A percentile compares a stretch with the other conserved stretches of the same genome.
These are phyloP conservation scores for Dermatophagoides farinae DNA, from an alignment of 1,140 invertebrate species.

Conservation along the genomic window DNA sequence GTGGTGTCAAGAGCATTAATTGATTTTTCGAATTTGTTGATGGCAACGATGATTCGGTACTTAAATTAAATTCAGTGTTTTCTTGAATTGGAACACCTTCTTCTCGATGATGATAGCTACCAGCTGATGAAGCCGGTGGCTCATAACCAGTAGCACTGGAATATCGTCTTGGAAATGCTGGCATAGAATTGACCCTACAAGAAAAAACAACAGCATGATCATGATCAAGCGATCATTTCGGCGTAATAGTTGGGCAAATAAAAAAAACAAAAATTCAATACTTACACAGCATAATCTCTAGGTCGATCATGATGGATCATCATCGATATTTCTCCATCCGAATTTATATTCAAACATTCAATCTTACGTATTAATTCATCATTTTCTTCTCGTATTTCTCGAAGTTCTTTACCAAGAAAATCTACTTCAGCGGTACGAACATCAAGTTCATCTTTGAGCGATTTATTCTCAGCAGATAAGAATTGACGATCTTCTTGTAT, in stretches of 20 bases:
- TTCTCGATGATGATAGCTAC: background rate
- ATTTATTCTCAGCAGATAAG: background rate
- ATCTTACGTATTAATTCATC: background rate
- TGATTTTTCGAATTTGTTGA: no score
- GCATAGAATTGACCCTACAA: slow-evolving; percentile 2
- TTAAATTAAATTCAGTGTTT: background rate
- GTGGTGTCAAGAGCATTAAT: no score
- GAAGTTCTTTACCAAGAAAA: background rate
- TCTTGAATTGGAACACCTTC: background rate
- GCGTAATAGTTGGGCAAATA: background rate
- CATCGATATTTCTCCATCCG: background rate
- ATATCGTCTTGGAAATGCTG: slow-evolving; percentile 3
- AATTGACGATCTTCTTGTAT: slow-evolving; percentile 1
- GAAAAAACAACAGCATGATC: background rate
- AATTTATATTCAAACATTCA: background rate
- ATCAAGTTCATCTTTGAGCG: slow-evolving; percentile 6
- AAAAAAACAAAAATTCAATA: background rate
- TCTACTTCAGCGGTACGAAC: background rate
- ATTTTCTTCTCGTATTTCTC: background rate
- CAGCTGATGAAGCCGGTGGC: background rate
- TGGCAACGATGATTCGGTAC: background rate
- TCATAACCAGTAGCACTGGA: background rate
- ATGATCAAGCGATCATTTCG: background rate
- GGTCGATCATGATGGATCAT: background rate
- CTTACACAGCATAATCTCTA: slow-evolving; percentile 5